These are phyloP conservation scores for Furnarius figulus DNA, from an alignment of 2,113 vertebrate species.

Conservation along the genomic window DNA sequence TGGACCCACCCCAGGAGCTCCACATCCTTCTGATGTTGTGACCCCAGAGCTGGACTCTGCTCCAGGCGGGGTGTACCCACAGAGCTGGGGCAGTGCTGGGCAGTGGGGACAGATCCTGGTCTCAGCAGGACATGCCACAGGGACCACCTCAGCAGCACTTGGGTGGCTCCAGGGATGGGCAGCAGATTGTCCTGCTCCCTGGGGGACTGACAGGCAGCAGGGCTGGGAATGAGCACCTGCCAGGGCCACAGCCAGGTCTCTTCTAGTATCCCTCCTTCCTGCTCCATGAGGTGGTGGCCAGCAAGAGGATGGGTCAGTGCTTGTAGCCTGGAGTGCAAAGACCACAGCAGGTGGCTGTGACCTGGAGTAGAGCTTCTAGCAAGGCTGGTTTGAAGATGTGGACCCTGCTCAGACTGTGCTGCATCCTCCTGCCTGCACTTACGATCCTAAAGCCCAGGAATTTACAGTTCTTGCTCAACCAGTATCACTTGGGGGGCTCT, in stretches of 20 bases:
- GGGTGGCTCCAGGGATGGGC: neutral
- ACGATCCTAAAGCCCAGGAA: neutral
- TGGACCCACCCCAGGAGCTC: neutral
- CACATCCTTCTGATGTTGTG: neutral
- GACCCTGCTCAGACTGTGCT: neutral
- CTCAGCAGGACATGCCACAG: neutral
- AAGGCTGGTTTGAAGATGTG: neutral
- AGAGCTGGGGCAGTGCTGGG: neutral
- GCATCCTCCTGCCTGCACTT: neutral
- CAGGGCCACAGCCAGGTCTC: neutral
- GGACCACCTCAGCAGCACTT: accelerated
- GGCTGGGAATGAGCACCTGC: neutral
- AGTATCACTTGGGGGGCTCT: accelerated
- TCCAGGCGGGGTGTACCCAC: neutral
- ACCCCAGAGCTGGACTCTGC: neutral
- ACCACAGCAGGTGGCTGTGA: neutral
- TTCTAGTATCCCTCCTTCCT: neutral
- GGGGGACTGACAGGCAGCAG: neutral
- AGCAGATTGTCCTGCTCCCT: neutral
- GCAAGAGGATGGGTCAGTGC: neutral
- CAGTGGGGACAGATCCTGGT: neutral
- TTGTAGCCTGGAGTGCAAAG: neutral
- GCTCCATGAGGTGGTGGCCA: neutral
- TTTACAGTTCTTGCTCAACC: neutral
- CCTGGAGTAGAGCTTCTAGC: neutral